Evolutionary conservation across 2,113 vertebrate genomes (phyloP).

Genomic region (Varanus salvator): DNA sequence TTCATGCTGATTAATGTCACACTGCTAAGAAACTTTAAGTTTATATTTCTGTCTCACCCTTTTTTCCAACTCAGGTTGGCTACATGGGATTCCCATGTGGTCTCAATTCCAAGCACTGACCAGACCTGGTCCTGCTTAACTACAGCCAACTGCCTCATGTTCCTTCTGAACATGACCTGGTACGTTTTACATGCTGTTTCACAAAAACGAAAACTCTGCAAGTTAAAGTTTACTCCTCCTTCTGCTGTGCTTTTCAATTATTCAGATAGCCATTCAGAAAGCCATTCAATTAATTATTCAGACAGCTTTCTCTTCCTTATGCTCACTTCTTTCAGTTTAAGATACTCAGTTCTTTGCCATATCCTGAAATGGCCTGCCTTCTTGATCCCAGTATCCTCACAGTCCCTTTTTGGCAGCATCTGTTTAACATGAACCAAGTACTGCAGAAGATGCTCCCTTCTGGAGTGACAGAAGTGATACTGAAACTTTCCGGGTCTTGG

Average conservation of each 20-base stretch:
- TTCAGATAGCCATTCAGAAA: too few relatives aligned
- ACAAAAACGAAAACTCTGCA: not conserved
- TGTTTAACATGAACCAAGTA: not conserved
- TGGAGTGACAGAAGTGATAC: not conserved
- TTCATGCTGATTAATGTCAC: not conserved
- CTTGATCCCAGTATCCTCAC: not conserved
- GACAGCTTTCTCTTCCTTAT: not conserved
- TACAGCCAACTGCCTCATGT: not conserved
- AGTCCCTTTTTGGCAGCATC: not conserved
- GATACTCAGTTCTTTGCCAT: not conserved
- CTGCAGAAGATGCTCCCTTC: not conserved
- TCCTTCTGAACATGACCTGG: too few relatives aligned
- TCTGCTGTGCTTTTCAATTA: too few relatives aligned
- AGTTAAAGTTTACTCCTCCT: not conserved
- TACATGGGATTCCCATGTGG: too few relatives aligned
- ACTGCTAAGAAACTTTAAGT: not conserved
- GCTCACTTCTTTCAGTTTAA: not conserved
- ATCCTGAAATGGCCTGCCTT: not conserved
- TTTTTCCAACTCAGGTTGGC: too few relatives aligned
- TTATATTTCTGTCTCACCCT: too few relatives aligned
- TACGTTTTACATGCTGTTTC: not conserved
- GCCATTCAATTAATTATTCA: not conserved
- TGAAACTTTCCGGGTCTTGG: not conserved
- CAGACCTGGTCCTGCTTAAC: too few relatives aligned
- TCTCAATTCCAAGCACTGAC: too few relatives aligned